A percentile compares a stretch with the other conserved stretches of the same genome.
These are phyloP conservation scores for Ornithorhynchus anatinus DNA, from an alignment of 2,113 vertebrate genomes.

Conservation along the genomic window DNA sequence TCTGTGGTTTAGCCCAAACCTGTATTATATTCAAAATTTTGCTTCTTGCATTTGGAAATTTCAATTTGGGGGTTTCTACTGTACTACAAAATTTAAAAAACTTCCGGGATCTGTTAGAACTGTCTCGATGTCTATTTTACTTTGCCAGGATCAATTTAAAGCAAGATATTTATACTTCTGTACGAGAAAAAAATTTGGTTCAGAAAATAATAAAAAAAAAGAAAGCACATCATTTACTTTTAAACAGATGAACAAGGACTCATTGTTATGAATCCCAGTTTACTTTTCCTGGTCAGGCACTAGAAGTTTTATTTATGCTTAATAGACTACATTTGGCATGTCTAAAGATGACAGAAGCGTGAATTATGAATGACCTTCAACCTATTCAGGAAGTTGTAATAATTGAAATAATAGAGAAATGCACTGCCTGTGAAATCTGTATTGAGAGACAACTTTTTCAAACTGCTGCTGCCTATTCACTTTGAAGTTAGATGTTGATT, in stretches of 20 bases:
- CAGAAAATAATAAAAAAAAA: constrained; percentile 7
- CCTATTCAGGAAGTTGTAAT: constrained; percentile 81
- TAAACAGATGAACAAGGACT: constrained; percentile 70
- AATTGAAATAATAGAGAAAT: constrained; percentile 79
- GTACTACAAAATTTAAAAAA: background rate
- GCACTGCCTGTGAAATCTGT: constrained; percentile 55
- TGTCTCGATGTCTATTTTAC: background rate
- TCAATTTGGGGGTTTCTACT: background rate
- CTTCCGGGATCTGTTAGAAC: background rate
- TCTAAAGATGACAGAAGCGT: constrained; percentile 77
- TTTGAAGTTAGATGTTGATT: constrained; percentile 57
- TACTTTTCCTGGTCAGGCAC: constrained; percentile 75
- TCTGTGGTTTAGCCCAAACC: background rate
- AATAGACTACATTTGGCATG: constrained; percentile 76
- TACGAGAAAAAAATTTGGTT: constrained; percentile 50
- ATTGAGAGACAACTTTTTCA: constrained; percentile 41
- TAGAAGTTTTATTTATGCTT: constrained; percentile 81
- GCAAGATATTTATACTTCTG: constrained; percentile 46
- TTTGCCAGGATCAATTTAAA: constrained; percentile 45
- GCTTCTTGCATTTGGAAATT: constrained; percentile 7
- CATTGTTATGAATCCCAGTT: constrained; percentile 73
- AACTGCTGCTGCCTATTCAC: background rate
- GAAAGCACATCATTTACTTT: constrained; percentile 60
- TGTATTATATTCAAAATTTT: background rate
- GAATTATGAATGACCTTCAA: constrained; percentile 81